A percentile compares a stretch with the other conserved stretches of the same genome.
These are phyloP conservation scores for Ciona savignyi DNA, from an alignment of 23 tunicate genomes.

Conservation along the genomic window DNA sequence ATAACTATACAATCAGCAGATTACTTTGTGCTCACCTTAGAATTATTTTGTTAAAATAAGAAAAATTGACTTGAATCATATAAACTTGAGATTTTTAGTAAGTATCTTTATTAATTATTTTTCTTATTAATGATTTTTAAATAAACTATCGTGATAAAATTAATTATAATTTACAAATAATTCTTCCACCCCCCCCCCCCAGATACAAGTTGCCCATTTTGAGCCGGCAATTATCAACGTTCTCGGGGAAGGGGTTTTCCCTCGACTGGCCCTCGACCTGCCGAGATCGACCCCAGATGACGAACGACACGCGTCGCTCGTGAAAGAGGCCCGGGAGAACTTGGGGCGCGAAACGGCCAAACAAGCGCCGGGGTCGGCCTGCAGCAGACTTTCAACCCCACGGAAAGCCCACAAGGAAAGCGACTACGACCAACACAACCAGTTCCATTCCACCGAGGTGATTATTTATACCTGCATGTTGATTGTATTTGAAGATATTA, in stretches of 20 bases:
- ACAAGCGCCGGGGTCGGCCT: slow-evolving; percentile 3
- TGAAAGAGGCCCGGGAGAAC: slow-evolving; percentile 68
- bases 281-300: slow-evolving; percentile 71
- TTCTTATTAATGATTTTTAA: too few relatives aligned
- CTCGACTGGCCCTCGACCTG: slow-evolving; percentile 71
- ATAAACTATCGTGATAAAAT: too few relatives aligned
- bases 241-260: slow-evolving; percentile 92
- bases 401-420: slow-evolving; percentile 9
- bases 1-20: too few relatives aligned
- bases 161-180: too few relatives aligned
- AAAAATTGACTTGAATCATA: too few relatives aligned
- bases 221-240: slow-evolving; percentile 78
- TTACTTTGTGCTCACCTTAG: too few relatives aligned
- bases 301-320: slow-evolving; percentile 27
- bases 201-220: slow-evolving; percentile 95
- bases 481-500: too few relatives aligned
- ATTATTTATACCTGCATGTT: background rate
- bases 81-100: too few relatives aligned
- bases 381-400: slow-evolving; percentile 28
- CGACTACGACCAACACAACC: slow-evolving; percentile 28
- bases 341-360: slow-evolving; percentile 59
- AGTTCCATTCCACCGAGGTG: slow-evolving; percentile 19
- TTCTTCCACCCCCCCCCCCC: too few relatives aligned
- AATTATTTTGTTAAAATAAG: too few relatives aligned
- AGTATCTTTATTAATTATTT: too few relatives aligned